Conservation (phyloP, 2,113 vertebrate species). For the Bucco capensis region DNA sequence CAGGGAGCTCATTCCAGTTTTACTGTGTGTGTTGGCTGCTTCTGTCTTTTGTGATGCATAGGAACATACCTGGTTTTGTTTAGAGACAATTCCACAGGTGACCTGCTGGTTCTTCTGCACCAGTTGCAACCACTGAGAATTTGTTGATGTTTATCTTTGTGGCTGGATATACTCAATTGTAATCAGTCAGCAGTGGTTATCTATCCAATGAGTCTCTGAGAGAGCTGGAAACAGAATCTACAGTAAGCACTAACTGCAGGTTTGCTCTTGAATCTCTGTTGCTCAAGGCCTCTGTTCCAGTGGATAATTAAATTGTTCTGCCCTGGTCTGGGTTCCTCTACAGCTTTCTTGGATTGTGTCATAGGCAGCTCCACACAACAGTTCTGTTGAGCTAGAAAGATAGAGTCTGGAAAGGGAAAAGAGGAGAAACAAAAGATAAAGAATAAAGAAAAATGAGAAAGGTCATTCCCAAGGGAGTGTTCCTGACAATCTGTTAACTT, state of each 20-base stretch:
- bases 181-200: neutral
- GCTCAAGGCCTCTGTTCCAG: neutral
- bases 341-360: neutral
- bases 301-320: neutral
- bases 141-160: neutral
- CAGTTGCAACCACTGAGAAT: neutral
- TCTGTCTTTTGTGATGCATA: neutral
- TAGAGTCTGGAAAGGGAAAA: neutral
- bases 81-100: neutral
- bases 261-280: neutral
- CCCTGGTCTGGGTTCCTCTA: neutral
- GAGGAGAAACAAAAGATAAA: slow-evolving; percentile 26
- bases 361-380: neutral
- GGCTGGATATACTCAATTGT: neutral
- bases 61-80: neutral
- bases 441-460: slow-evolving; percentile 47
- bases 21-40: neutral
- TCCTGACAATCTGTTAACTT: slow-evolving; percentile 38
- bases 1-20: neutral
- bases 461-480: slow-evolving; percentile 31
- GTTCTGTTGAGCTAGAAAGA: neutral
- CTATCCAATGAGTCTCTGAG: neutral
- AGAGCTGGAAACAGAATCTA: neutral
- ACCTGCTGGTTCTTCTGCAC: neutral
- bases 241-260: neutral